phyloP scores from a whole-genome alignment of 2,113 vertebrate genomes.

The Grantiella picta region DNA sequence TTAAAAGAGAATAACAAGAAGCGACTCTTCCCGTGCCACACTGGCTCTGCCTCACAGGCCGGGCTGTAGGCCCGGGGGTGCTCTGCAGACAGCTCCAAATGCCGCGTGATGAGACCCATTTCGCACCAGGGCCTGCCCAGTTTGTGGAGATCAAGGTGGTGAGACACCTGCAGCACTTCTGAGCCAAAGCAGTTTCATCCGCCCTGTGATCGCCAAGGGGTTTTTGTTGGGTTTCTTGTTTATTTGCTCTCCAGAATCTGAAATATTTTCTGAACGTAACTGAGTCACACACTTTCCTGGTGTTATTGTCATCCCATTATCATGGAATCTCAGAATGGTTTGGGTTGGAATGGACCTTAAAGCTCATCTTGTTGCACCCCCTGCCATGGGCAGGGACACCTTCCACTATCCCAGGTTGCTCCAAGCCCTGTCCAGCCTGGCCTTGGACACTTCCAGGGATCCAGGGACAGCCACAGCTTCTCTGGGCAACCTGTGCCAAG shows the following conservation, averaged over 20 bases:
- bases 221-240: not conserved
- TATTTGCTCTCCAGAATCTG: not conserved
- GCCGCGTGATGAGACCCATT: accelerated
- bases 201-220: too few species aligned
- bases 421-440: not conserved
- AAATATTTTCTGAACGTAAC: not conserved
- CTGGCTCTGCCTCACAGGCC: accelerated
- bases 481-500: not conserved
- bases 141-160: not conserved
- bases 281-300: not conserved
- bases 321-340: not conserved
- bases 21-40: accelerated
- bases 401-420: accelerated
- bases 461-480: not conserved
- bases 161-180: not conserved
- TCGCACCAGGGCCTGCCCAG: not conserved
- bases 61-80: accelerated
- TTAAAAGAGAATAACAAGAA: not conserved
- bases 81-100: not conserved
- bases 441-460: not conserved
- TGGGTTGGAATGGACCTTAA: not conserved
- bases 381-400: not conserved
- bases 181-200: not conserved
- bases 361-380: not conserved
- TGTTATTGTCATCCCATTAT: not conserved